Evolutionary conservation across 2,113 vertebrate species (phyloP).

Genomic region (Pteronura brasiliensis): DNA sequence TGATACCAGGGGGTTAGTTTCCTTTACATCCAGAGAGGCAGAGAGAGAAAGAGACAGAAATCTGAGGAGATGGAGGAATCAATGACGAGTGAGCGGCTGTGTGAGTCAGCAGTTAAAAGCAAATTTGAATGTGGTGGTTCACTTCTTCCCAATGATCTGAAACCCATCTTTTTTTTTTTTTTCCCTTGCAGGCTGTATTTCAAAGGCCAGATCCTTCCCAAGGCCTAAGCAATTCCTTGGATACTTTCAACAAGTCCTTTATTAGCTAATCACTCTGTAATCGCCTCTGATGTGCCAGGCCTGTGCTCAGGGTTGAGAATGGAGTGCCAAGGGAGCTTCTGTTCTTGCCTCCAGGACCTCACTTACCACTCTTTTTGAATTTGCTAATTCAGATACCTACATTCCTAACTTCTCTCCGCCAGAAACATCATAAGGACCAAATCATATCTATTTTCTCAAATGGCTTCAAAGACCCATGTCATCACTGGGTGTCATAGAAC

Average conservation of each 20-base stretch:
- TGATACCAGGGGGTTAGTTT: background rate
- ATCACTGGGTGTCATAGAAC: background rate
- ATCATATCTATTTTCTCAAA: slow-evolving; percentile 26
- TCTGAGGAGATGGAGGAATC: background rate
- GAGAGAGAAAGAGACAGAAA: background rate
- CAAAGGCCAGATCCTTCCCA: slow-evolving; percentile 41
- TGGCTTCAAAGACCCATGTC: slow-evolving; percentile 23
- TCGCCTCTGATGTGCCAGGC: background rate
- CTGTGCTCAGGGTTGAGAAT: background rate
- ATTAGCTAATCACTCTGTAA: slow-evolving; percentile 31
- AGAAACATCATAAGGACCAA: background rate
- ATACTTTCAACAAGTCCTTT: slow-evolving; percentile 30
- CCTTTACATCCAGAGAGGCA: background rate
- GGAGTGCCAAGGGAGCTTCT: background rate
- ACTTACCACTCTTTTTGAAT: background rate
- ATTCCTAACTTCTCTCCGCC: background rate
- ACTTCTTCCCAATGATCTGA: slow-evolving; percentile 39
- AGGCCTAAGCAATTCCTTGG: slow-evolving; percentile 16
- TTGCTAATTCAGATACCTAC: background rate
- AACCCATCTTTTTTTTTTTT: slow-evolving; percentile 22
- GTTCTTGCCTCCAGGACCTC: background rate
- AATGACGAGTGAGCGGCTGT: background rate
- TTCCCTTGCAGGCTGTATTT: background rate
- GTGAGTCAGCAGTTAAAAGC: slow-evolving; percentile 59
- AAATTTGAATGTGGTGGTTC: background rate